A percentile compares a stretch with the other conserved stretches of the same genome.
Conservation (phyloP, 2,797 vertebrate genomes). For the Helicolenus hilgendorfi region DNA sequence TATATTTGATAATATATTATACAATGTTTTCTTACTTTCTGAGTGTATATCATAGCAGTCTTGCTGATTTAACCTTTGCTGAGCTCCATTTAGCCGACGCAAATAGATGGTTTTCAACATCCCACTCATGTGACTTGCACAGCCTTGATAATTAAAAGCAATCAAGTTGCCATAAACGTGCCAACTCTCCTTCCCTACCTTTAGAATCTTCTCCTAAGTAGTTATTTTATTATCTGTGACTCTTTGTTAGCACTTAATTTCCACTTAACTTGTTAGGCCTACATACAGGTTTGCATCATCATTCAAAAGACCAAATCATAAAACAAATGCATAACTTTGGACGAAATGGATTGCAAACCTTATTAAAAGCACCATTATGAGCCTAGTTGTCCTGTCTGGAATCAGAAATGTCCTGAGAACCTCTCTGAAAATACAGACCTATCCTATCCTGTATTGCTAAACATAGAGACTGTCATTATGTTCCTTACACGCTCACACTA, state of each 20-base stretch:
- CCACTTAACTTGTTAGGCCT: neutral
- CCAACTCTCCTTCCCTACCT: neutral
- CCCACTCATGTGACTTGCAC: neutral
- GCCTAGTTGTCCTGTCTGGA: neutral
- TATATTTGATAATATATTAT: neutral
- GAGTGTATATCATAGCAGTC: neutral
- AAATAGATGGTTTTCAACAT: neutral
- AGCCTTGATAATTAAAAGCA: neutral
- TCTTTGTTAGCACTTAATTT: neutral
- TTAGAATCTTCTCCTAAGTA: neutral
- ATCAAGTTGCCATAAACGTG: neutral
- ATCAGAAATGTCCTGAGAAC: slow-evolving; percentile 3
- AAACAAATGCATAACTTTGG: neutral
- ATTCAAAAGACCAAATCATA: neutral
- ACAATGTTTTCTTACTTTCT: neutral
- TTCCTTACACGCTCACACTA: slow-evolving; percentile 58
- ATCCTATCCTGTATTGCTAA: slow-evolving; percentile 37
- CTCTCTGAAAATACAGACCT: slow-evolving; percentile 17
- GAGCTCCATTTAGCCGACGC: neutral
- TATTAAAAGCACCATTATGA: neutral
- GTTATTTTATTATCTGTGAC: neutral
- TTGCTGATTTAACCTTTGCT: neutral
- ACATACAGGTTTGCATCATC: neutral
- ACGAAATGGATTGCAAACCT: neutral
- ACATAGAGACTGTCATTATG: slow-evolving; percentile 55